Evolutionary conservation across 1,140 invertebrate genomes (phyloP).

Genomic region (Drosophila persimilis): DNA sequence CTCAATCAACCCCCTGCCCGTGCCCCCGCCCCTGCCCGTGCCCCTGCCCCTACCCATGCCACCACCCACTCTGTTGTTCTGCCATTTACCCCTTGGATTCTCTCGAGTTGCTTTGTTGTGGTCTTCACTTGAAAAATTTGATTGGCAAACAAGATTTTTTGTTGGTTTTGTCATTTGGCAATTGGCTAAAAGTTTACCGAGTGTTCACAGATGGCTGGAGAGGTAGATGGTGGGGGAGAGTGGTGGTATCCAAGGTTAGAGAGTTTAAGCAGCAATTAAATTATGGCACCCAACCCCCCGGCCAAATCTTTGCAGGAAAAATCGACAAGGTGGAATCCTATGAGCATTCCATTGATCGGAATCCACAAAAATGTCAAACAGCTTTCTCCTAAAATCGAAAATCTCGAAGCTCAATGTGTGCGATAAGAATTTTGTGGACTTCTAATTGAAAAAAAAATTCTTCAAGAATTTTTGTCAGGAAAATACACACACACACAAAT

Average conservation of each 20-base stretch:
- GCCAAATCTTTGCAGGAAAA: not conserved
- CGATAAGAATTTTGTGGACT: too few relatives aligned
- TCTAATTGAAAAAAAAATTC: too few relatives aligned
- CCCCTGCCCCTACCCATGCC: not conserved
- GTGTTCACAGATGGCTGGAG: not conserved
- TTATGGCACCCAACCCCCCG: constrained; percentile 1
- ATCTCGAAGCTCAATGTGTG: too few relatives aligned
- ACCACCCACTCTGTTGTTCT: not conserved
- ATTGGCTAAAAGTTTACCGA: constrained; percentile 41
- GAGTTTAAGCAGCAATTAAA: constrained; percentile 38
- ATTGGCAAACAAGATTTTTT: constrained; percentile 46
- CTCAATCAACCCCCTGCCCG: not conserved
- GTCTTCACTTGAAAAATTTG: constrained; percentile 50
- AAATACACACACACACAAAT: too few relatives aligned
- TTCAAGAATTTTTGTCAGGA: too few relatives aligned
- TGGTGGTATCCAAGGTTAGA: not conserved
- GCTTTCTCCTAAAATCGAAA: not conserved
- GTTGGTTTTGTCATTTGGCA: constrained; percentile 38
- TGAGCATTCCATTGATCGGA: too few relatives aligned
- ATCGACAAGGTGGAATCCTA: too few relatives aligned
- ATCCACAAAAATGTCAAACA: not conserved
- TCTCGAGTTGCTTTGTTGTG: constrained; percentile 39
- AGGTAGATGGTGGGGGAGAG: too few relatives aligned
- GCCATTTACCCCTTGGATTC: constrained; percentile 28
- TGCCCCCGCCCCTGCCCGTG: too few relatives aligned